Base-by-base conservation (phyloP, 2,797 vertebrate genomes). In the Falco concolor region DNA sequence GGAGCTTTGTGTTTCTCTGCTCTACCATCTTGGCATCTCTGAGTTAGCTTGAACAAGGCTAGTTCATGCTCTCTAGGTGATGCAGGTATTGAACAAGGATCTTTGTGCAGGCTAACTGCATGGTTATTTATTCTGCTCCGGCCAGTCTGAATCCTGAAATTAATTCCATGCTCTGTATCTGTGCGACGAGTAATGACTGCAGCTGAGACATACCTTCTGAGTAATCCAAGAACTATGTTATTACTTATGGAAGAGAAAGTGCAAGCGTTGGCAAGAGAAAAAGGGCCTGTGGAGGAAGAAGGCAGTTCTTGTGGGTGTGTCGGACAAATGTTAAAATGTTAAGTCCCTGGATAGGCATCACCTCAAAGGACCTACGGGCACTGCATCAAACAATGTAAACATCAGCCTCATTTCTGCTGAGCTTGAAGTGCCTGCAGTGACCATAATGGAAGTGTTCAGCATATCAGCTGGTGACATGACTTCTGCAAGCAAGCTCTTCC, bases 181-280 rank as follows among this genome's bases (percentile, higher is more conserved):
- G 13, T 80, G 49, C 1, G 2, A 74, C 1, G 0, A 74, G 13
- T 47, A 67, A 73, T 77, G 72, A 60, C 34, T 64, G 22, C 34
- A 89, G 40, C 65, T 80, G 50, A 68, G 44, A 80, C 44, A 57
- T 75, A 84, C 16, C 49, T 85, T 5, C 8, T 85, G 89, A 93
- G 63, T 92, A 94, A 94, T 69, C 50, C 25, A 32, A 57, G 73
- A 95, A 86, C 40, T 23, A 28, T 24, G 21, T 50, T 90, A 24
- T 69, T 78, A 36, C 64, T 64, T 82, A 70, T 77, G 75, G 93
- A 93, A 77, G 60, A 92, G 88, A 95, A 96, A 95, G 78, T 85
- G 69, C 45, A 75, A 93, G n/a, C 0, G 0, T 0, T 95, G 86
- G 68, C 60, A 90, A 77, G 79, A 89, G 34, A 90, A 54, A 93